Conservation (phyloP, 2,797 vertebrate species). For the Notamacropus eugenii region DNA sequence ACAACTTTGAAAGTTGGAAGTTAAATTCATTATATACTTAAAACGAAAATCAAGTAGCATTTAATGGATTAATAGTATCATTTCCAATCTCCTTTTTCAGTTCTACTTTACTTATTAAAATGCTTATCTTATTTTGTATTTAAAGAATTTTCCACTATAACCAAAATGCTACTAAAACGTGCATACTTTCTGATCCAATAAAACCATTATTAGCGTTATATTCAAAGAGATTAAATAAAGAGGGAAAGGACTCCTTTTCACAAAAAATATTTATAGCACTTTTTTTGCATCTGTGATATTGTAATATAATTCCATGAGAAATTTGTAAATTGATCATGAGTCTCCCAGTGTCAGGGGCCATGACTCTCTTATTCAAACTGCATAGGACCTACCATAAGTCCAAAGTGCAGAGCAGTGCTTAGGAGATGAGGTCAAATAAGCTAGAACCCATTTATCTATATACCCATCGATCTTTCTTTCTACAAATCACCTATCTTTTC, state of each 20-base stretch:
- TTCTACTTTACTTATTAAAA: background rate
- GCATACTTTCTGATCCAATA: background rate
- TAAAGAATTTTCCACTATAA: background rate
- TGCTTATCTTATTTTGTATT: background rate
- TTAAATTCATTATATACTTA: background rate
- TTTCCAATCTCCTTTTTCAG: background rate
- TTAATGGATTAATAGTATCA: background rate
- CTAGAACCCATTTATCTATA: no score
- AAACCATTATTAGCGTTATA: background rate
- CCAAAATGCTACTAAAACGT: background rate
- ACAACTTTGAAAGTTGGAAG: background rate
- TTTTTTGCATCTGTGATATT: background rate
- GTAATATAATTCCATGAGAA: no score
- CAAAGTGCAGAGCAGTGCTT: no score
- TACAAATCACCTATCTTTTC: no score
- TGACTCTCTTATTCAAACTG: no score
- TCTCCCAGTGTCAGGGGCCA: no score
- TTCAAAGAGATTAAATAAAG: background rate
- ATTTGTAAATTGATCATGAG: no score
- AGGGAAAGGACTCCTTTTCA: background rate
- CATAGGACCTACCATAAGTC: no score
- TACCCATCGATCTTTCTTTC: no score
- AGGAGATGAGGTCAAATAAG: no score
- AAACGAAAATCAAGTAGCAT: background rate
- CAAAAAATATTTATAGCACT: background rate